These are phyloP conservation scores for Boleophthalmus pectinirostris DNA, from an alignment of 2,113 vertebrate species.

Conservation along the genomic window DNA sequence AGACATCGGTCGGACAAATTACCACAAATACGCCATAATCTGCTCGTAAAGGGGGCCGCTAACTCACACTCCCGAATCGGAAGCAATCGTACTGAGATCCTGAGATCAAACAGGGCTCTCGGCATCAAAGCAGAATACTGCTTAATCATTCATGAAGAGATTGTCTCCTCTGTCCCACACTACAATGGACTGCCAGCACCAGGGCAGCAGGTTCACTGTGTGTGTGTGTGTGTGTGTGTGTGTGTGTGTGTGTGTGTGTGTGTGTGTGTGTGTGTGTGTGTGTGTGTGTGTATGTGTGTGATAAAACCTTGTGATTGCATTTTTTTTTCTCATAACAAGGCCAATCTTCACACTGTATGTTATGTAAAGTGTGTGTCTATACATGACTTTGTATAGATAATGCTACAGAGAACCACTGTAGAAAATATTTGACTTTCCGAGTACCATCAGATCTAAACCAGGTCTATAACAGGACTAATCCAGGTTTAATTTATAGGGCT, in stretches of 20 bases:
- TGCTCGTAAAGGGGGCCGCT: background rate
- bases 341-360: conserved; percentile 45
- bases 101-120: conserved; percentile 69
- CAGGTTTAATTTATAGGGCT: background rate
- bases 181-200: conserved; percentile 74
- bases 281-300: conserved; percentile 38
- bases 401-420: conserved; percentile 60
- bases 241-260: conserved; percentile 26
- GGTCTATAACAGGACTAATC: background rate
- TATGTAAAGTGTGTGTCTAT: conserved; percentile 26
- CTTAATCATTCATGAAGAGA: conserved; percentile 79
- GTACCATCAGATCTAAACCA: background rate
- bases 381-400: conserved; percentile 67
- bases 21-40: conserved; percentile 1
- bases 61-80: background rate
- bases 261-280: conserved; percentile 52
- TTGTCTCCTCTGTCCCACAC: conserved; percentile 74
- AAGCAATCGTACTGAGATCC: conserved; percentile 15
- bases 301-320: conserved; percentile 73
- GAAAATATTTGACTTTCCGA: conserved; percentile 19
- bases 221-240: conserved; percentile 35
- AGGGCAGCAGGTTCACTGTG: conserved; percentile 66
- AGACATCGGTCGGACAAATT: background rate
- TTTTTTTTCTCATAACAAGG: conserved; percentile 68
- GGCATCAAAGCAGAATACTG: conserved; percentile 71